These are phyloP conservation scores for Lithophane ornitopus DNA, from an alignment of 2,888 invertebrate genomes.

Conservation along the genomic window DNA sequence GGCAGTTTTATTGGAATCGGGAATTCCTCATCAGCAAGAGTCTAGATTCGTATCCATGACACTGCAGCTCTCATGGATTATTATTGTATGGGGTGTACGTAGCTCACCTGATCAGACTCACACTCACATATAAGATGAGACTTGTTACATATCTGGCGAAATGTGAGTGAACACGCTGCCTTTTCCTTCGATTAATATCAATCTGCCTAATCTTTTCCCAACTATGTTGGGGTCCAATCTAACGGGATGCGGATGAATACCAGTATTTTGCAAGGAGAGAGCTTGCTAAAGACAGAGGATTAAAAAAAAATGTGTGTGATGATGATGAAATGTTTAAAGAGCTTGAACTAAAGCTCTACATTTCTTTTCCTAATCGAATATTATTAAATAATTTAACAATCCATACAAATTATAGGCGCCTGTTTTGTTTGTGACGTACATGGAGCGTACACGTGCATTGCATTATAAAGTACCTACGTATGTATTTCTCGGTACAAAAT, in stretches of 20 bases:
- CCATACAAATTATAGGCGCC: background rate
- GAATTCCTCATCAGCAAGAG: background rate
- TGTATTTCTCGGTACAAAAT: constrained; percentile 17
- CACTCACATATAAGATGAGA: too few relatives aligned
- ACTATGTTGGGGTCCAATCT: too few relatives aligned
- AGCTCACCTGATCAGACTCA: too few relatives aligned
- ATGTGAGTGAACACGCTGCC: background rate
- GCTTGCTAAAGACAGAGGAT: too few relatives aligned
- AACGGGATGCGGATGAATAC: too few relatives aligned
- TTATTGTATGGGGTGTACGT: background rate
- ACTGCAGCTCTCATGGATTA: background rate
- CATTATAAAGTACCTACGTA: background rate
- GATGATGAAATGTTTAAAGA: background rate
- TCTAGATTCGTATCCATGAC: background rate
- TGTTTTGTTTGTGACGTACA: background rate
- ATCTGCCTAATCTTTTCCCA: too few relatives aligned
- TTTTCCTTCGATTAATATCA: too few relatives aligned
- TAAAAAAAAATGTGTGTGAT: too few relatives aligned
- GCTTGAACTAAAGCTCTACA: background rate
- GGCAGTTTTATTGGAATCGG: background rate
- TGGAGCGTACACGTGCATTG: constrained; percentile 31
- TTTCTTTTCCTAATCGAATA: background rate
- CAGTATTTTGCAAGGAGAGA: too few relatives aligned
- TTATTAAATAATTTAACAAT: background rate
- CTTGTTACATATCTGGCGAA: background rate